Evolutionary conservation across 2,797 vertebrate species (phyloP), one percentile per base, ranked within the genome.

Genomic region (Lagorchestes hirsutus): DNA sequence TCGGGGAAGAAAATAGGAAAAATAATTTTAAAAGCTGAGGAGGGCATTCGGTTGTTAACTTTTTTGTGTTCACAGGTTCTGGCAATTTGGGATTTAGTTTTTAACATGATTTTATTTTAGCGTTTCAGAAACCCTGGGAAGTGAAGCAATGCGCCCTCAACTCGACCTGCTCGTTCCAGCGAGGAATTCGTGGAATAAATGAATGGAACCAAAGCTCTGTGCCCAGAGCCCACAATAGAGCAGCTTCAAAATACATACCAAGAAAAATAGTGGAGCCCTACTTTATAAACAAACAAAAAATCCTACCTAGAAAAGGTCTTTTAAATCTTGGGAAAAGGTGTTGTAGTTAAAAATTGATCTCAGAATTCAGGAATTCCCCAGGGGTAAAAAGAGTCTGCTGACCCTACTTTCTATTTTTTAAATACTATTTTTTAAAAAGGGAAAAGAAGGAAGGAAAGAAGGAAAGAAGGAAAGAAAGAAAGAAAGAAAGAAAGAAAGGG

Each of bases 321-420:
- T 46, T 46, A 0, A 90, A 55, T 58, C 24, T 90, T 50, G n/a
- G 82, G 90, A 59, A 95, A 96, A 97, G 87, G 96, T 96, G 97
- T 97, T 96, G 96, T 27, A 91, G 97, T 91, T 95, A 67, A 0
- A 96, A 94, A 93, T 96, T 1, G 90, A 74, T 28, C 91, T 50
- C 74, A 67, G 50, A 74, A 96, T 93, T 50, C 54, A n/a, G 52
- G 0, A 8, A 34, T 93, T 94, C 91, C 46, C 58, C 0, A 27
- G 58, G n/a, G 10, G 40, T 27, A 82, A 46, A 50, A 59, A 95
- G 55, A 34, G 55, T 55, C 28, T 5, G 0, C 54, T 54, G 92
- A 92, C 52, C 52, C 0, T 27, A 40, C 27, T 58, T 10, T 27
- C 6, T 31, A 18, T 82, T 50, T 87, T 46, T 87, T 9, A 74